Percentiles rank a stretch among this genome's conserved stretches.
Conservation (phyloP, 2,113 vertebrate species). For the Muscicapa adusta region DNA sequence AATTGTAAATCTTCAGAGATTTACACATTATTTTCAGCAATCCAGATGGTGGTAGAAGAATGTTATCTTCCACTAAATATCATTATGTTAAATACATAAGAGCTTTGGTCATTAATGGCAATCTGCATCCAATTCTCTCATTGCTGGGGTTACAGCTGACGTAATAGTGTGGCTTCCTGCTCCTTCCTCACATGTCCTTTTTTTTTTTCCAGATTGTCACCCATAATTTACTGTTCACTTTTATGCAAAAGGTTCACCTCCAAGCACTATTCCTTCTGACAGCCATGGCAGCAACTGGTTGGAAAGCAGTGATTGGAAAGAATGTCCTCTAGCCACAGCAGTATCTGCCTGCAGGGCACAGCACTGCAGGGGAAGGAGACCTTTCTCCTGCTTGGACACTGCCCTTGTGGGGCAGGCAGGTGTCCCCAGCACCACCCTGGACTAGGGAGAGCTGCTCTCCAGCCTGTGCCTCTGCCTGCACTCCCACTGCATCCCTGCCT, state of each 20-base stretch:
- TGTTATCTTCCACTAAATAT: neutral
- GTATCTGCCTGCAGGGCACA: neutral
- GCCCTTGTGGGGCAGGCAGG: neutral
- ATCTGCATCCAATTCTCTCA: neutral
- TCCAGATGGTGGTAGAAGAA: constrained; percentile 5
- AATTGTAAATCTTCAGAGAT: neutral
- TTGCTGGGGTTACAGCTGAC: neutral
- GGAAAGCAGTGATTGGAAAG: neutral
- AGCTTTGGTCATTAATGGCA: neutral
- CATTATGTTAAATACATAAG: neutral
- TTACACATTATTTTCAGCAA: neutral
- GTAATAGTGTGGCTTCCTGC: neutral
- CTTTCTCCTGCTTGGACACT: neutral
- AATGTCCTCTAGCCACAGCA: fast-evolving
- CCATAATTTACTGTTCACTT: neutral
- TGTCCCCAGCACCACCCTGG: neutral
- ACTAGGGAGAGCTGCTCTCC: neutral
- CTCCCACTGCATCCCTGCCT: neutral
- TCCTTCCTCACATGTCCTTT: neutral
- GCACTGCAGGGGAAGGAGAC: neutral
- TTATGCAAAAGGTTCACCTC: neutral
- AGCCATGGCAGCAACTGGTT: neutral
- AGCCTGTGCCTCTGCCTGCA: neutral
- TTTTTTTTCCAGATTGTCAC: neutral
- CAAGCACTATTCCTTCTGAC: neutral